Base-by-base conservation (phyloP, 2,113 vertebrate species). In the Leptobrachium ailaonicum region DNA sequence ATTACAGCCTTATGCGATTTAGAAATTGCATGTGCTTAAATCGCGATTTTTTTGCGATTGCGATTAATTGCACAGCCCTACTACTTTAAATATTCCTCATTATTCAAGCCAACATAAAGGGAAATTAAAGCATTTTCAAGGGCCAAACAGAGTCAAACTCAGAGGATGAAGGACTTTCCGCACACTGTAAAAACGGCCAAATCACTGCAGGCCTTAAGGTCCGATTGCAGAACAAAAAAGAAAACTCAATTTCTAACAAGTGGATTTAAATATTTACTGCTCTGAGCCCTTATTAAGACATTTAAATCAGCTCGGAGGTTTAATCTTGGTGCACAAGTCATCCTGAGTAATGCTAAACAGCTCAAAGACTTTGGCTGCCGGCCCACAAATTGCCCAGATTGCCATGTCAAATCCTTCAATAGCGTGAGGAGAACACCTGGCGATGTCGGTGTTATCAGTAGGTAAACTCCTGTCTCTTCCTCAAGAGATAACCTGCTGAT, bases 211-310 rank as follows among this genome's bases (percentile, higher is more conserved):
- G n/a, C 54, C 54, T 54, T 41, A 8, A 11, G 79, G 42, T 7
- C 53, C 9, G 32, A 66, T 66, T 32, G 60, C 20, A 63, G 41
- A 20, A 66, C 41, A 68, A 62, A 50, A 80, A 73, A 74, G 74
- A 63, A 80, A 80, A 80, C 12, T 56, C 70, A 1, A 53, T 80
- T 80, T 69, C 64, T 74, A 74, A 80, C 78, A 80, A 80, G 64
- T 81, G 42, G 72, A 81, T 75, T 81, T 69, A 75, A 69, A 75
- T 75, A 81, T 81, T 81, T 81, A 81, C 64, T 60, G 64, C 64
- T 44, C 54, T 50, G 66, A 81, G 72, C 42, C 79, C 72, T 81
- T 75, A 81, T 81, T 81, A 81, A 81, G 79, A 50, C 79, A 75
- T 81, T 62, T 81, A 69, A 60, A 75, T 81, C 71, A 69, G 79